Evolutionary conservation across 2,888 invertebrate genomes (phyloP).

Genomic region (Metellina segmentata): DNA sequence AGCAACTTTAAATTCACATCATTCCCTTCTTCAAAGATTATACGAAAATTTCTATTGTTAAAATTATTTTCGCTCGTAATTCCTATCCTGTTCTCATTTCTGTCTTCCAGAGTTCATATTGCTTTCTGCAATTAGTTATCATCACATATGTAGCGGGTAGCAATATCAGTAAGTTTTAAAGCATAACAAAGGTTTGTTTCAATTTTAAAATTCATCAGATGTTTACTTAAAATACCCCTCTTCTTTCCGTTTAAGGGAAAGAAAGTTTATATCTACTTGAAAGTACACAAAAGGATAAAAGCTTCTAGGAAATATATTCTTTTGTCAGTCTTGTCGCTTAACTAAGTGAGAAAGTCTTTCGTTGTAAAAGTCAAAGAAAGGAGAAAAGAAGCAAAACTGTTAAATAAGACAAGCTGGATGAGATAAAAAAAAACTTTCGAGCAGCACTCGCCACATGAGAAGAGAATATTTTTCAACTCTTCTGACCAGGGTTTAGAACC

Average conservation of each 20-base stretch:
- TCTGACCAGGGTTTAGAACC: conserved; percentile 45
- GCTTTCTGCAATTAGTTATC: too few species aligned
- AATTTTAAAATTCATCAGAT: neutral
- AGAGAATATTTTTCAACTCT: neutral
- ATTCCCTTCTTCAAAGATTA: too few species aligned
- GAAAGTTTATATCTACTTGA: neutral
- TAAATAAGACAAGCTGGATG: conserved; percentile 51
- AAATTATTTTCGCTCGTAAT: too few species aligned
- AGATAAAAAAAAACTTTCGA: conserved; percentile 11
- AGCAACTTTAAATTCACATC: too few species aligned
- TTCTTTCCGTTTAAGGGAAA: neutral
- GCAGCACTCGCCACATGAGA: neutral
- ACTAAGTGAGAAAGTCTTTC: conserved; percentile 33
- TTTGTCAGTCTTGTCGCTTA: conserved; percentile 28
- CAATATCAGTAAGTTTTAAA: too few species aligned
- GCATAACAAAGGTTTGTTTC: neutral
- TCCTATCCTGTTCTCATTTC: too few species aligned
- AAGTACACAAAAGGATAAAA: conserved; percentile 1
- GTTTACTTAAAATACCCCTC: neutral
- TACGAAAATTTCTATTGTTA: too few species aligned
- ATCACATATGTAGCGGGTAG: too few species aligned
- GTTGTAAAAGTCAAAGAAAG: conserved; percentile 17
- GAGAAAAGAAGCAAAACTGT: conserved; percentile 6
- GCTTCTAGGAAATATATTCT: conserved; percentile 1
- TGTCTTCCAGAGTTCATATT: too few species aligned